Evolutionary conservation across 2,888 invertebrate species (phyloP).

Genomic region (Homarus gammarus): DNA sequence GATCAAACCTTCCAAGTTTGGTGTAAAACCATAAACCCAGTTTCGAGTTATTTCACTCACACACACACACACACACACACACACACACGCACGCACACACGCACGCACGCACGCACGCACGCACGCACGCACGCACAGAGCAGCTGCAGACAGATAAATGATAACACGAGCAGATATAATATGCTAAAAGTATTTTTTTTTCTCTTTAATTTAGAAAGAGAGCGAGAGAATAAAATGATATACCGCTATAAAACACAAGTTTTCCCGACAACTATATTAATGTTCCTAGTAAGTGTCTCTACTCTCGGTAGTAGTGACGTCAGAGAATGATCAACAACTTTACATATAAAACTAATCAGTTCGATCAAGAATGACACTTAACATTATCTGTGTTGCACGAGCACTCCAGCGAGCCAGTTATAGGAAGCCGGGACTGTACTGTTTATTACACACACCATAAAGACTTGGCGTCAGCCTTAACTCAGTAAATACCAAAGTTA

Average conservation of each 20-base stretch:
- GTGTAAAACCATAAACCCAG: no score
- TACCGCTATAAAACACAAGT: neutral
- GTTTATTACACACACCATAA: no score
- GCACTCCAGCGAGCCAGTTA: neutral
- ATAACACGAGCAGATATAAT: neutral
- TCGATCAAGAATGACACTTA: no score
- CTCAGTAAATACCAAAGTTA: neutral
- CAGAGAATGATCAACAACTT: no score
- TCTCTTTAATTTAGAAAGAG: neutral
- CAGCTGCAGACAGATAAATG: neutral
- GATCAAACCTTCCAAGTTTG: no score
- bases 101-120: neutral
- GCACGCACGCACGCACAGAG: neutral
- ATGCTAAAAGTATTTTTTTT: neutral
- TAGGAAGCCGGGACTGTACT: neutral
- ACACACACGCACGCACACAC: neutral
- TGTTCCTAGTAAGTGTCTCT: no score
- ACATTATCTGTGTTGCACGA: no score
- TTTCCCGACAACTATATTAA: no score
- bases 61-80: neutral
- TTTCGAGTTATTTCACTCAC: neutral
- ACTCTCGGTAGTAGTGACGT: no score
- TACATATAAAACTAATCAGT: no score
- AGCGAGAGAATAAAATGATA: neutral
- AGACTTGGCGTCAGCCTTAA: neutral